A percentile compares a stretch with the other conserved stretches of the same genome.
Conservation (phyloP, 2,888 invertebrate genomes). For the Poecilus cupreus region DNA sequence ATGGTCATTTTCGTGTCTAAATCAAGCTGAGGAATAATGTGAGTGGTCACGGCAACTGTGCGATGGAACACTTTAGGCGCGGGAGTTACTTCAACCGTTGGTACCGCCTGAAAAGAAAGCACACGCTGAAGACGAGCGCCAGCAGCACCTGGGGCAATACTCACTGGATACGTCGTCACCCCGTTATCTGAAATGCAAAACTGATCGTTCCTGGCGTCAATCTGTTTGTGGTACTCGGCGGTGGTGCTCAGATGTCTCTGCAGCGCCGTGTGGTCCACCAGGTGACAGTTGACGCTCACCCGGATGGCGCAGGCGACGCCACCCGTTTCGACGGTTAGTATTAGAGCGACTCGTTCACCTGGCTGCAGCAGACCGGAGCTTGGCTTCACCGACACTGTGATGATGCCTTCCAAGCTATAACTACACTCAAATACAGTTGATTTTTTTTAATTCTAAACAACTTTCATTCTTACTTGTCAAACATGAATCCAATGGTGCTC, state of each 20-base stretch:
- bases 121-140: too few species aligned
- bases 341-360: not conserved
- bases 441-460: too few species aligned
- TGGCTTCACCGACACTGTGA: not conserved
- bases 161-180: constrained; percentile 10
- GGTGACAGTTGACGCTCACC: not conserved
- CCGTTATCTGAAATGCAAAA: not conserved
- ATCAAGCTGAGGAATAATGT: constrained; percentile 13
- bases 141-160: too few species aligned
- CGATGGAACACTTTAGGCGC: constrained; percentile 37
- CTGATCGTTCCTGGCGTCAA: not conserved
- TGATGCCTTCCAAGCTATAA: not conserved
- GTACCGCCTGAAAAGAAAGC: not conserved
- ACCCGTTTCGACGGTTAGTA: not conserved
- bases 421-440: not conserved
- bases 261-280: constrained; percentile 6
- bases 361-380: not conserved
- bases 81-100: not conserved
- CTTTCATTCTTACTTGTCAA: constrained; percentile 5
- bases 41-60: not conserved
- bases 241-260: not conserved
- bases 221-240: not conserved
- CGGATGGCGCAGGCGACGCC: constrained; percentile 4
- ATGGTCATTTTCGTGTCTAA: constrained; percentile 36
- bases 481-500: not conserved